phyloP scores from a whole-genome alignment of 2,113 vertebrate species.

The Bubo scandiacus region DNA sequence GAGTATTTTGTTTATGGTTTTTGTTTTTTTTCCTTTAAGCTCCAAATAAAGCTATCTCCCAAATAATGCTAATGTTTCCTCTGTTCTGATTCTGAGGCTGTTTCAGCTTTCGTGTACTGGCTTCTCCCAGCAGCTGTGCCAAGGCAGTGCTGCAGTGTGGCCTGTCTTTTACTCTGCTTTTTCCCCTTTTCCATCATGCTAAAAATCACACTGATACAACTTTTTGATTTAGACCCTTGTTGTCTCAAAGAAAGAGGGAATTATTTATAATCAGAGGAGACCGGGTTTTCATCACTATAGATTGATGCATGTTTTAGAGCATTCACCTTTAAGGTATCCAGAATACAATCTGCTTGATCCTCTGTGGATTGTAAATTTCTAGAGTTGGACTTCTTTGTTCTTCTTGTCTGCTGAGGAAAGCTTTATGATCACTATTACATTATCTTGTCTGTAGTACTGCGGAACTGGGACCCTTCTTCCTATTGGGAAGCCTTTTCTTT shows the following conservation, averaged over 20 bases:
- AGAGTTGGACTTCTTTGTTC: slow-evolving; percentile 60
- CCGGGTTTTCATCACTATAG: slow-evolving; percentile 53
- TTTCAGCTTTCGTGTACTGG: background rate
- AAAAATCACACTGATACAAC: slow-evolving; percentile 47
- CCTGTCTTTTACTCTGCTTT: background rate
- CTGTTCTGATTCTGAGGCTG: background rate
- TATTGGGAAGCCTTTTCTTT: slow-evolving; percentile 59
- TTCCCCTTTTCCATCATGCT: background rate
- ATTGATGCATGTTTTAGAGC: slow-evolving; percentile 67
- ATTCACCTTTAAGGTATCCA: slow-evolving; percentile 76
- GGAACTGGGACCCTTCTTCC: slow-evolving; percentile 42
- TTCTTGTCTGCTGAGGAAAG: slow-evolving; percentile 59
- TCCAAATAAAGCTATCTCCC: background rate
- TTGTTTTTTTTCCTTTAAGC: background rate
- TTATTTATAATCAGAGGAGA: slow-evolving; percentile 62
- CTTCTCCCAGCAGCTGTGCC: background rate
- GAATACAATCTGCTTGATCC: slow-evolving; percentile 72
- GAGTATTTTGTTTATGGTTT: background rate
- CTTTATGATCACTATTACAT: slow-evolving; percentile 73
- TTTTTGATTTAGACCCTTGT: slow-evolving; percentile 56
- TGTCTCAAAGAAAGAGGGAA: slow-evolving; percentile 54
- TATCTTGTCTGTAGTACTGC: slow-evolving; percentile 46
- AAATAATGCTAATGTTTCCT: background rate
- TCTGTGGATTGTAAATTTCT: slow-evolving; percentile 78
- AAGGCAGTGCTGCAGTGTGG: background rate